Percentiles rank a stretch among this genome's conserved stretches.
These are phyloP conservation scores for Brotula barbata DNA, from an alignment of 2,797 vertebrate genomes.

Conservation along the genomic window DNA sequence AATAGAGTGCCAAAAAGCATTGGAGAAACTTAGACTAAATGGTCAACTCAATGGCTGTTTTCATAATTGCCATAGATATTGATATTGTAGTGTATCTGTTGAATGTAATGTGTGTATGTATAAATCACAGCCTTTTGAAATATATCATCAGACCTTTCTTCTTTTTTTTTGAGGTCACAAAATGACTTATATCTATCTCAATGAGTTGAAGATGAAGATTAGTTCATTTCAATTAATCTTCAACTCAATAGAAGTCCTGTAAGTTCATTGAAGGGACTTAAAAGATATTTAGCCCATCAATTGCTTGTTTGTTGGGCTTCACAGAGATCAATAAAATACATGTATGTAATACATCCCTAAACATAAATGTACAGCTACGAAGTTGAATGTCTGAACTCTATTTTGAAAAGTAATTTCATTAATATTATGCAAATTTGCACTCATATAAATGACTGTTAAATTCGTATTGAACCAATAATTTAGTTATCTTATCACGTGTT, in stretches of 20 bases:
- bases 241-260: background rate
- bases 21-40: background rate
- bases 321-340: background rate
- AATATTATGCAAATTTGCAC: constrained; percentile 64
- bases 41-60: background rate
- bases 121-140: too few species aligned
- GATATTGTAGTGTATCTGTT: constrained; percentile 4
- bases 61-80: background rate
- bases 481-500: constrained; percentile 13
- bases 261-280: constrained; percentile 1
- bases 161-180: constrained; percentile 9
- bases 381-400: background rate
- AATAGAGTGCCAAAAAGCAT: constrained; percentile 22
- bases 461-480: constrained; percentile 27
- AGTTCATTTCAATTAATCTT: too few species aligned
- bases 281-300: background rate
- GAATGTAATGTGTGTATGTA: background rate
- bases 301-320: constrained; percentile 20
- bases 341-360: constrained; percentile 1
- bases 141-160: too few species aligned
- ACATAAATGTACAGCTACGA: background rate
- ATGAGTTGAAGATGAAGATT: too few species aligned
- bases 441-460: constrained; percentile 58
- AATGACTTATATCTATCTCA: background rate
- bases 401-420: too few species aligned